Evolutionary conservation across 2,797 vertebrate genomes (phyloP).

Genomic region (Etheostoma nigrum): DNA sequence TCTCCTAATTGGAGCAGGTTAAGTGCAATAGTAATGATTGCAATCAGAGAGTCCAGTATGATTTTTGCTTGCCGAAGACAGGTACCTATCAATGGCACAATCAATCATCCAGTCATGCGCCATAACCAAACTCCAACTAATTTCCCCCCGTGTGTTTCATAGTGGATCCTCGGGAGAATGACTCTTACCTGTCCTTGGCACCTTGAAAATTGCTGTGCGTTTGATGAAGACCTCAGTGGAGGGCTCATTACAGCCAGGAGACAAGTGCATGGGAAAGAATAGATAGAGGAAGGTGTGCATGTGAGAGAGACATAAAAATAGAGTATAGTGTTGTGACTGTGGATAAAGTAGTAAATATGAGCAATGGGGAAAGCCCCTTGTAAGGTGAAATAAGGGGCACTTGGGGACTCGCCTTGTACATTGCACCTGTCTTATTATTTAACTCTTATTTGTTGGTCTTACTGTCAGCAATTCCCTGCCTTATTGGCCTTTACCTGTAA

Average conservation of each 20-base stretch:
- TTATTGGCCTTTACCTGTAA: conserved; percentile 78
- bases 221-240: conserved; percentile 75
- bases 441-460: conserved; percentile 81
- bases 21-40: conserved; percentile 51
- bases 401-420: conserved; percentile 61
- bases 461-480: conserved; percentile 77
- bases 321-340: conserved; percentile 29
- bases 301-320: neutral
- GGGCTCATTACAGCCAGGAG: conserved; percentile 69
- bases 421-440: conserved; percentile 78
- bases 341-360: conserved; percentile 74
- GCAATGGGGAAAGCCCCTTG: conserved; percentile 75
- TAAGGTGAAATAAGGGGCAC: conserved; percentile 74
- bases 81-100: conserved; percentile 27
- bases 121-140: conserved; percentile 32
- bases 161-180: conserved; percentile 45
- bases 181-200: conserved; percentile 80
- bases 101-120: conserved; percentile 33
- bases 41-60: conserved; percentile 32
- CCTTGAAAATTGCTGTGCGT: conserved; percentile 57
- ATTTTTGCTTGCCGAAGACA: conserved; percentile 29
- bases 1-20: conserved; percentile 61
- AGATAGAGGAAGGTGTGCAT: conserved; percentile 35
- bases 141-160: conserved; percentile 39
- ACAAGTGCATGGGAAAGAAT: conserved; percentile 52